Percentiles rank a stretch among this genome's conserved stretches.
phyloP scores from a whole-genome alignment of 2,888 invertebrate species.

The Pandemis corylana region DNA sequence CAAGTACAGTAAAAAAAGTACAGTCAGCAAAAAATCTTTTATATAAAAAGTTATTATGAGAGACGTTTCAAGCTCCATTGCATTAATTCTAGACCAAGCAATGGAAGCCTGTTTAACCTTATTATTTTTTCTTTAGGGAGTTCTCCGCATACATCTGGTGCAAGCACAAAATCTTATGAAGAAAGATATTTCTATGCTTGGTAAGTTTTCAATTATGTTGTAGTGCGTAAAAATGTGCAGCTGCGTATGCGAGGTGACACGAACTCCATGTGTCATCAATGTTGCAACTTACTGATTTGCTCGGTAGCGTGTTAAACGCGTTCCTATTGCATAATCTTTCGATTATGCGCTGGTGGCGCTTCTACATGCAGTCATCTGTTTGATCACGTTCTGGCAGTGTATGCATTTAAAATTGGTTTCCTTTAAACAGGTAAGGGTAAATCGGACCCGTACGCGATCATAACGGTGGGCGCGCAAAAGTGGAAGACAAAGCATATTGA shows the following conservation, averaged over 20 bases:
- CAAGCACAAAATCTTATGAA: constrained; percentile 98
- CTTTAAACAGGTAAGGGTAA: constrained; percentile 91
- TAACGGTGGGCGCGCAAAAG: constrained; percentile 96
- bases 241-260: too few relatives aligned
- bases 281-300: too few relatives aligned
- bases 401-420: background rate
- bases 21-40: too few relatives aligned
- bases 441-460: constrained; percentile 98
- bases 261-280: too few relatives aligned
- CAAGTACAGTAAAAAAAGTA: too few relatives aligned
- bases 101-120: background rate
- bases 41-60: too few relatives aligned
- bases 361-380: too few relatives aligned
- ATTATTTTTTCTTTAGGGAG: constrained; percentile 87
- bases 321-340: too few relatives aligned
- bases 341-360: too few relatives aligned
- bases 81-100: background rate
- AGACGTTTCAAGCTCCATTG: background rate
- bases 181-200: constrained; percentile 96
- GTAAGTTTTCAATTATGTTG: constrained; percentile 70
- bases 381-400: too few relatives aligned
- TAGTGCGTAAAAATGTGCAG: too few relatives aligned
- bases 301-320: too few relatives aligned
- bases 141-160: constrained; percentile 96
- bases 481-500: constrained; percentile 97